phyloP scores from a whole-genome alignment of 1,140 invertebrate species.

The Sarcophaga peregrina region DNA sequence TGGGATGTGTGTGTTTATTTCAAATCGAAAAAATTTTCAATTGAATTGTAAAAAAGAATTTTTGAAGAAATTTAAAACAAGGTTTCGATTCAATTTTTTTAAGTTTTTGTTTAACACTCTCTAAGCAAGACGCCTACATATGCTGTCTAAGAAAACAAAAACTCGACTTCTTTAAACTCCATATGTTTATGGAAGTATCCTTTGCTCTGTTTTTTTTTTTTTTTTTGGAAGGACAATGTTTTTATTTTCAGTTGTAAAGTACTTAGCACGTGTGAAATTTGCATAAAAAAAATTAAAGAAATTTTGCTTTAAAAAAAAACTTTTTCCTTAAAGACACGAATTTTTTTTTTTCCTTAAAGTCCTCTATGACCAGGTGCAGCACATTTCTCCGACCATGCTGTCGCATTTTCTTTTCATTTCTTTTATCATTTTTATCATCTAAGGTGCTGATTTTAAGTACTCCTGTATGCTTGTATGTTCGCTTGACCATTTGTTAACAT shows the following conservation, averaged over 20 bases:
- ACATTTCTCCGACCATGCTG: not conserved
- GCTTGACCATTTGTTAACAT: conserved; percentile 2
- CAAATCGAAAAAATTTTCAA: not conserved
- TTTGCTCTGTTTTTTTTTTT: too few species aligned
- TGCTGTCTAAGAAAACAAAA: not conserved
- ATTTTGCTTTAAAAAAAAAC: not conserved
- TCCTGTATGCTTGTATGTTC: not conserved
- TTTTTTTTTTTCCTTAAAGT: not conserved
- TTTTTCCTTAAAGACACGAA: not conserved
- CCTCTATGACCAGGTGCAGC: not conserved
- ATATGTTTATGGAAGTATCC: not conserved
- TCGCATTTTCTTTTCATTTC: not conserved
- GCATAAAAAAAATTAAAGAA: not conserved
- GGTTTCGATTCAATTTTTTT: too few species aligned
- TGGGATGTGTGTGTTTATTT: not conserved
- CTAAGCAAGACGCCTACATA: not conserved
- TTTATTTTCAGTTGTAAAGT: too few species aligned
- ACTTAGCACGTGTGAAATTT: not conserved
- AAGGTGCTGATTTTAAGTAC: not conserved
- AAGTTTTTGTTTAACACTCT: too few species aligned
- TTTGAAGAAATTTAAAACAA: too few species aligned
- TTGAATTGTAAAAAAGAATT: not conserved
- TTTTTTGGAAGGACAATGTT: not conserved
- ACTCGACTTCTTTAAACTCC: not conserved
- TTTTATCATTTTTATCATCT: not conserved